Evolutionary conservation across 53 echinoderm and acorn worm species (phyloP), one percentile per base, ranked within the genome.

Genomic region (Patiria pectinifera): DNA sequence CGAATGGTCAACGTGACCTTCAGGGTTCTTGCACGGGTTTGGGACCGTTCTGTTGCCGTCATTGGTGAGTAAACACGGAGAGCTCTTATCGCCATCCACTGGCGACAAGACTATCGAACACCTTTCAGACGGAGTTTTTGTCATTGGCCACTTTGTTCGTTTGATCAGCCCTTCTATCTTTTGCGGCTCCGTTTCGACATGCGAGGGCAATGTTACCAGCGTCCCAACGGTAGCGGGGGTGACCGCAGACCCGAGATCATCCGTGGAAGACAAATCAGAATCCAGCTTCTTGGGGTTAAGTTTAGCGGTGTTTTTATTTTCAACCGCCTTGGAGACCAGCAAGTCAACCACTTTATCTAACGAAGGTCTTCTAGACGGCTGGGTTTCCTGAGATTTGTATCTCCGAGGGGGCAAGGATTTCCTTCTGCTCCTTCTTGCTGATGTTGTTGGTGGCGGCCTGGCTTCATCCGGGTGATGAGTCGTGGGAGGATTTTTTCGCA

Each of bases 281-380:
- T 82, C 82, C 59, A 82, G 1, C 58, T 82, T 82, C 19, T 47
- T 82, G 48, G 82, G 82, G 58, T 82, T 82, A 22, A 21, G 48
- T 46, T 10, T 15, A 16, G 48, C 48, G 48, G 66, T 66, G 15
- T 4, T 66, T 6, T 14, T 11, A 66, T 16, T 66, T 66, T 66
- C 19, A 66, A 66, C 15, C 19, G 14, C 66, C 66, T 66, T 66
- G 6, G 19, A 15, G 15, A 66, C 53, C 5, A 8, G 12, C 14
- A 13, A 15, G 19, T 66, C 66, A 66, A 66, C 66, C 14, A 18
- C 19, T 66, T 66, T 18, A 66, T 66, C 4, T 18, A 66, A 18
- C 3, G 12, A 11, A 11, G 15, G 66, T 14, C 66, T 14, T 18
- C 10, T 15, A 18, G 66, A 15, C 66, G 66, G 66, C 10, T 66